A percentile compares a stretch with the other conserved stretches of the same genome.
These are phyloP conservation scores for Schizotus pectinicornis DNA, from an alignment of 2,888 invertebrate genomes.

Conservation along the genomic window DNA sequence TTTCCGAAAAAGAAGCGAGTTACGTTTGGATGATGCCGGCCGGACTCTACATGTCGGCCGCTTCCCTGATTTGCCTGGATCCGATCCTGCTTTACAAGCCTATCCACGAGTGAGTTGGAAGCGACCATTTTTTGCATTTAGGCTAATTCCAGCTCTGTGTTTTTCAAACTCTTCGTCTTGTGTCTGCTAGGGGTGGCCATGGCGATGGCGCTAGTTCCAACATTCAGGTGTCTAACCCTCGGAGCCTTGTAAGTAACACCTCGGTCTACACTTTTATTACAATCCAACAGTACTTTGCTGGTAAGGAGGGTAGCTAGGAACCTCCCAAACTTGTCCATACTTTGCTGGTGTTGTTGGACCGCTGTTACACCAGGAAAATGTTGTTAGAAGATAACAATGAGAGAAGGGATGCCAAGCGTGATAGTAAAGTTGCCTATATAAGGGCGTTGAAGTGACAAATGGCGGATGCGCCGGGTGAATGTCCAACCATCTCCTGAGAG, in stretches of 20 bases:
- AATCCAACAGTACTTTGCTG: no score
- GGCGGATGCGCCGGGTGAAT: no score
- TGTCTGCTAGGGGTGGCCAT: slow-evolving; percentile 8
- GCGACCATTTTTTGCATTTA: background rate
- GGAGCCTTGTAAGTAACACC: slow-evolving; percentile 19
- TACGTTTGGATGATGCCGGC: slow-evolving; percentile 19
- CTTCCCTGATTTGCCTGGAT: slow-evolving; percentile 7
- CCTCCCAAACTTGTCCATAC: no score
- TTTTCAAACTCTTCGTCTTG: slow-evolving; percentile 8
- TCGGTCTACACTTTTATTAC: no score
- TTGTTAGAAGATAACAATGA: no score
- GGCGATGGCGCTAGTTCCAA: slow-evolving; percentile 20
- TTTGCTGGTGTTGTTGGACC: no score
- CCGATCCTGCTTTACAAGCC: background rate
- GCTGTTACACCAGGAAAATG: no score
- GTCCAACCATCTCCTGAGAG: no score
- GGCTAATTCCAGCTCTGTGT: background rate
- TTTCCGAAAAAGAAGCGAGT: slow-evolving; percentile 6
- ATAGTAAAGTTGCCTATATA: no score
- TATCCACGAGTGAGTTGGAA: background rate
- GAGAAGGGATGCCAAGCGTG: no score
- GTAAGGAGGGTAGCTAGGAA: no score
- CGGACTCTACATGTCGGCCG: slow-evolving; percentile 10
- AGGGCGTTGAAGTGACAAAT: no score
- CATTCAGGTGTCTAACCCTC: slow-evolving; percentile 12